Base-by-base conservation (phyloP, 2,888 invertebrate genomes). In the Morpho achilles region DNA sequence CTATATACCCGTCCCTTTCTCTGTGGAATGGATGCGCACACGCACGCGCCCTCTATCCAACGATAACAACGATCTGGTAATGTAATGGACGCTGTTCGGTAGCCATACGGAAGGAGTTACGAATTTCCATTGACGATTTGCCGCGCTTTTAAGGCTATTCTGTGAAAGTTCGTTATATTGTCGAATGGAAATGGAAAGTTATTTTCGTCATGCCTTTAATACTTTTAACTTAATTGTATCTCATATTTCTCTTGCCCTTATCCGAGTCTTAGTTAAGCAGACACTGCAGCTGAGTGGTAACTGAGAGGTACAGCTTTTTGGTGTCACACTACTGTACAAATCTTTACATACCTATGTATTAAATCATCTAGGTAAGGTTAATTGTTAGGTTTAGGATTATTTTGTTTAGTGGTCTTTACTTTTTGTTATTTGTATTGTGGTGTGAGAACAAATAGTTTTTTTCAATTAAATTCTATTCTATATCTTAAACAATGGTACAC, bases 11-110 rank as follows among this genome's bases (percentile, higher is more conserved):
- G 61, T 77, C 81, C 74, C 76, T 59, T 67, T 83, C 66, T 63
- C 71, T 71, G 74, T 82, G 82, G 83, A 80, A 78, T 84, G 80
- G 84, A 86, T 87, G 88, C 83, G 83, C 84, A 78, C 78, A 84
- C 86, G 87, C 85, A 84, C 80, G 80, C 84, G 84, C 79, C 81
- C 82, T 82, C 84, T 84, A 82, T 87, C 77, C 69, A 66, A 79
- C 82, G 82, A 87, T 87, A 83, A 82, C 77, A 80, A 76, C 81
- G 81, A 82, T 84, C 87, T 82, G 3, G 82, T 81, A 87, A 87
- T 82, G 82, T 79, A 86, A 87, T 83, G 81, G 77, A 81, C 77
- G 82, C 75, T 68, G 69, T 85, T 84, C 86, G 82, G 87, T 88
- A 89, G 89, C 87, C 66, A 56, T 43, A 57, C 54, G 54, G 60